These are phyloP conservation scores for Erebia ligea DNA, from an alignment of 2,888 invertebrate species.

Conservation along the genomic window DNA sequence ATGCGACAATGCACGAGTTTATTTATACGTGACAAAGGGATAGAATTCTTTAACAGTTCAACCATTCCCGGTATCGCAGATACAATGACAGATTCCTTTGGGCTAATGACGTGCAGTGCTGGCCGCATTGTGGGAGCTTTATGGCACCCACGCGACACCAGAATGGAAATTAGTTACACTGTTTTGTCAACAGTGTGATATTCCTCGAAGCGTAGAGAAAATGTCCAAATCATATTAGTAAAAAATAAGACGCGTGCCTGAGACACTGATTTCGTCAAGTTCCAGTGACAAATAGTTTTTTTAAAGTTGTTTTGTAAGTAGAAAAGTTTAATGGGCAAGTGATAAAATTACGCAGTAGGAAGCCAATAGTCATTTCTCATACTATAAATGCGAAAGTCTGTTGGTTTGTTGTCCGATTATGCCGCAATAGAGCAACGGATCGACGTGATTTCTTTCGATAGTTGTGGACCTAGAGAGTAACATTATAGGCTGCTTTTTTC, in stretches of 20 bases:
- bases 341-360: constrained; percentile 4
- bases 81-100: constrained; percentile 63
- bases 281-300: background rate
- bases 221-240: constrained; percentile 53
- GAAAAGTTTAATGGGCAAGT: background rate
- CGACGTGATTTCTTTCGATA: too few species aligned
- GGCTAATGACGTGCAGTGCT: constrained; percentile 69
- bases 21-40: constrained; percentile 55
- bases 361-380: background rate
- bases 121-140: constrained; percentile 77
- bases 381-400: too few species aligned
- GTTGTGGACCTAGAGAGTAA: too few species aligned
- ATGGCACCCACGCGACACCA: constrained; percentile 81
- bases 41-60: constrained; percentile 62
- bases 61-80: constrained; percentile 62
- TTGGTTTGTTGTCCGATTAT: too few species aligned
- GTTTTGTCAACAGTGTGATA: constrained; percentile 73
- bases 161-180: constrained; percentile 79
- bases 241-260: constrained; percentile 75
- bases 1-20: constrained; percentile 57
- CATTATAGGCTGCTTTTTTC: too few species aligned
- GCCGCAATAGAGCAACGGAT: too few species aligned
- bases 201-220: constrained; percentile 74
- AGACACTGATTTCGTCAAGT: constrained; percentile 23
- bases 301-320: constrained; percentile 8